Conservation (phyloP, 2,888 invertebrate species). For the Hydrotaea diabolus region DNA sequence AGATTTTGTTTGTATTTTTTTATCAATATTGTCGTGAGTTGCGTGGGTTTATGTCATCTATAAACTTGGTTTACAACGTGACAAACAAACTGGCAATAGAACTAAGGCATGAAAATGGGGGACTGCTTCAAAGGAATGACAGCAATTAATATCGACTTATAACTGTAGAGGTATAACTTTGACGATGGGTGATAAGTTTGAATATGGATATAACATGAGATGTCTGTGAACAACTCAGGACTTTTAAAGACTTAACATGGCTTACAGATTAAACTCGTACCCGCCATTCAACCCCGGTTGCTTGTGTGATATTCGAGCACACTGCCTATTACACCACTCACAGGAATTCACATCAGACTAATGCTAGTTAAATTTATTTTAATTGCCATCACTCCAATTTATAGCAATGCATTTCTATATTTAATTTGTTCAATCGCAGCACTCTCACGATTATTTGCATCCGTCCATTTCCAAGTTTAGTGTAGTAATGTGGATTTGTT, state of each 20-base stretch:
- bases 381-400: neutral
- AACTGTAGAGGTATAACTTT: too few relatives aligned
- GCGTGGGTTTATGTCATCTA: slow-evolving; percentile 43
- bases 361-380: neutral
- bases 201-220: too few relatives aligned
- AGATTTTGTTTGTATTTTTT: slow-evolving; percentile 5
- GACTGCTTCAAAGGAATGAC: neutral
- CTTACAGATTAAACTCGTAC: too few relatives aligned
- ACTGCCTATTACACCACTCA: too few relatives aligned
- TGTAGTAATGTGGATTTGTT: neutral
- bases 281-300: too few relatives aligned
- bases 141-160: too few relatives aligned
- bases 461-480: neutral
- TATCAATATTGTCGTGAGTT: slow-evolving; percentile 39
- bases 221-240: too few relatives aligned
- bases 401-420: neutral
- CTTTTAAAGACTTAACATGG: too few relatives aligned
- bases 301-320: too few relatives aligned
- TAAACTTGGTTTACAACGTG: slow-evolving; percentile 3
- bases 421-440: slow-evolving; percentile 4
- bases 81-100: slow-evolving; percentile 17
- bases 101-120: neutral
- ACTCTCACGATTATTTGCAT: neutral
- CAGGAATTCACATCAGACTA: too few relatives aligned
- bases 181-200: too few relatives aligned